phyloP scores from a whole-genome alignment of 2,797 vertebrate species.

The Dermochelys coriacea region DNA sequence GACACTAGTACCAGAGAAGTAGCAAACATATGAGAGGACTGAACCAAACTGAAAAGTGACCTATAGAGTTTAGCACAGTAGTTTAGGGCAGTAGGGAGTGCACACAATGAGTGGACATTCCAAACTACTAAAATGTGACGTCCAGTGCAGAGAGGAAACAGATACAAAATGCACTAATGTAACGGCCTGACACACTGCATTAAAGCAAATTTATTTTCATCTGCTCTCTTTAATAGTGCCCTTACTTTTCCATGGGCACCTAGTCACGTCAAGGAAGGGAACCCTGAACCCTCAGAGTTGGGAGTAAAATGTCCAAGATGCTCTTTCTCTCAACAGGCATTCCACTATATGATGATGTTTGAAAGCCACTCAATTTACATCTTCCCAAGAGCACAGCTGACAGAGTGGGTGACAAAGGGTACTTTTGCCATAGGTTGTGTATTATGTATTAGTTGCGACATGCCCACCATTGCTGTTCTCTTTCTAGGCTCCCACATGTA shows the following conservation, averaged over 20 bases:
- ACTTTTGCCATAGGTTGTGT: neutral
- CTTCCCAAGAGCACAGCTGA: neutral
- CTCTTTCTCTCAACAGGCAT: neutral
- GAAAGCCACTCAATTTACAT: neutral
- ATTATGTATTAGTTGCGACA: neutral
- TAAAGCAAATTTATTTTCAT: neutral
- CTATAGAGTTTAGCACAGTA: neutral
- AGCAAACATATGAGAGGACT: slow-evolving; percentile 6
- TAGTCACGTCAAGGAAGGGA: neutral
- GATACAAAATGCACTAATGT: neutral
- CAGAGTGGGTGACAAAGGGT: neutral
- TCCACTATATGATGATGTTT: neutral
- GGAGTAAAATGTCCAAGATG: neutral
- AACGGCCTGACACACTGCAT: neutral
- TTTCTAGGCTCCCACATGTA: neutral
- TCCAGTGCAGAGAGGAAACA: neutral
- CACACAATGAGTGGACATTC: neutral
- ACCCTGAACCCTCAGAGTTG: neutral
- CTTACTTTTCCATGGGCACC: neutral
- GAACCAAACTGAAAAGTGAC: slow-evolving; percentile 40
- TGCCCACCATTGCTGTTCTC: fast-evolving
- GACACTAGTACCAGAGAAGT: slow-evolving; percentile 15
- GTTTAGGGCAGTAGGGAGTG: slow-evolving; percentile 24
- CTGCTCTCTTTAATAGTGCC: neutral
- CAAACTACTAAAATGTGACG: neutral